Evolutionary conservation across 35 echinoderm and acorn worm genomes (phyloP).

Genomic region (Hemicentrotus pulcherrimus): DNA sequence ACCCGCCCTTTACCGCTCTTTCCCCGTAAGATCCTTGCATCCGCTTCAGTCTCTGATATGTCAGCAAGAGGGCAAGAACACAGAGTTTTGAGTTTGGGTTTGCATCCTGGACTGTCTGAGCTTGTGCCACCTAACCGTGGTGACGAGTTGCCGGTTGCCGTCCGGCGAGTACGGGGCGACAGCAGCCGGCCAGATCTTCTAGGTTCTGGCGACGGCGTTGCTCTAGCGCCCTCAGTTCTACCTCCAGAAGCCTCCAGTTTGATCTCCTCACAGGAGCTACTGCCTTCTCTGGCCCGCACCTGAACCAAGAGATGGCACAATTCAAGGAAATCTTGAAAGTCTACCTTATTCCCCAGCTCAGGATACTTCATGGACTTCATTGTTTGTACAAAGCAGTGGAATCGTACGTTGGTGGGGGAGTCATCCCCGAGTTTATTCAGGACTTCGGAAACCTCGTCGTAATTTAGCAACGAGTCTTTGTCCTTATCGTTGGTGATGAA

Average conservation of each 20-base stretch:
- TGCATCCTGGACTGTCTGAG: constrained; percentile 25
- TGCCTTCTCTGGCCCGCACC: constrained; percentile 59
- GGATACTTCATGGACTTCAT: constrained; percentile 60
- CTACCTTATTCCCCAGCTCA: constrained; percentile 79
- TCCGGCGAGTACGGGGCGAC: constrained; percentile 51
- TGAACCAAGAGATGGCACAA: constrained; percentile 79
- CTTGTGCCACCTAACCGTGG: constrained; percentile 23
- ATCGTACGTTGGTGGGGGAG: constrained; percentile 69
- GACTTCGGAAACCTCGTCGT: constrained; percentile 77
- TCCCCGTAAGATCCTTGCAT: constrained; percentile 33
- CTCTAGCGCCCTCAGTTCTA: constrained; percentile 69
- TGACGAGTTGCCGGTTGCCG: not conserved
- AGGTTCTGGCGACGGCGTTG: constrained; percentile 37
- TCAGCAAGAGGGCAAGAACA: constrained; percentile 51
- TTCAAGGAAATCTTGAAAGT: constrained; percentile 93
- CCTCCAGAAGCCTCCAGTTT: constrained; percentile 64
- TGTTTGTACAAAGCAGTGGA: constrained; percentile 76
- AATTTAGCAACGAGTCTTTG: constrained; percentile 86
- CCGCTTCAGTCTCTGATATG: constrained; percentile 50
- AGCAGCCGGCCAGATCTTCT: constrained; percentile 46
- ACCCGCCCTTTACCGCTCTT: constrained; percentile 27
- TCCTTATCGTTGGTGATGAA: constrained; percentile 90
- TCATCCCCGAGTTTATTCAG: constrained; percentile 92
- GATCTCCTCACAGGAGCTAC: constrained; percentile 37
- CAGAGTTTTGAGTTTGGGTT: constrained; percentile 50